Percentiles rank a stretch among this genome's conserved stretches.
Conservation (phyloP, 2,797 vertebrate species). For the Sebastes cheni region DNA sequence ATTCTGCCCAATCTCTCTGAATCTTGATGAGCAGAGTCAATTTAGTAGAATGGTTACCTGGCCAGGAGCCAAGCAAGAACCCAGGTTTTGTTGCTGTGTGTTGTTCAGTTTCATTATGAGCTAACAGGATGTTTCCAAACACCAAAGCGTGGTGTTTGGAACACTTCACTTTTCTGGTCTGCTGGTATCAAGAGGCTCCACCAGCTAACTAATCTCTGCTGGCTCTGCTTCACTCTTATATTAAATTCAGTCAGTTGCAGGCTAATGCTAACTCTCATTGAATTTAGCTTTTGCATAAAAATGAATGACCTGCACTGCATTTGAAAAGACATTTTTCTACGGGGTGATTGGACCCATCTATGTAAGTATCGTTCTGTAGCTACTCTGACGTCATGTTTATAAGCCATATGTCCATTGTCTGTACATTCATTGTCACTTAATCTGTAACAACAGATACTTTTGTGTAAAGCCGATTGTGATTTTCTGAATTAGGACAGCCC, state of each 20-base stretch:
- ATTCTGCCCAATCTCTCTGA: neutral
- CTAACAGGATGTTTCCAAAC: constrained; percentile 74
- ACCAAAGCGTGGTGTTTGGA: neutral
- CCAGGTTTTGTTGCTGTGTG: neutral
- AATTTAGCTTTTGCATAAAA: neutral
- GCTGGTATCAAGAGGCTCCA: neutral
- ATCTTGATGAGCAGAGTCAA: constrained; percentile 31
- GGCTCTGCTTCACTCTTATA: neutral
- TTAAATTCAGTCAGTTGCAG: neutral
- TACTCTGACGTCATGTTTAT: neutral
- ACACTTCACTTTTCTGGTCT: constrained; percentile 15
- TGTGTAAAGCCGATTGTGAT: neutral
- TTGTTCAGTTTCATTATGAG: constrained; percentile 53
- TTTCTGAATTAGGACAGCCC: constrained; percentile 8
- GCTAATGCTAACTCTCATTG: neutral
- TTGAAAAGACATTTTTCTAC: neutral
- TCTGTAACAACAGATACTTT: neutral
- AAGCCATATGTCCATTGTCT: neutral
- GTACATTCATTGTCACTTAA: neutral
- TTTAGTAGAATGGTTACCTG: constrained; percentile 30
- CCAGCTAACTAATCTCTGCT: neutral
- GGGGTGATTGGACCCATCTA: neutral
- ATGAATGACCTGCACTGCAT: neutral
- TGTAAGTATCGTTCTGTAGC: constrained; percentile 45
- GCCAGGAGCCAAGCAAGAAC: constrained; percentile 4